Conservation (phyloP, 2,888 invertebrate species). For the Resseliella maxima region DNA sequence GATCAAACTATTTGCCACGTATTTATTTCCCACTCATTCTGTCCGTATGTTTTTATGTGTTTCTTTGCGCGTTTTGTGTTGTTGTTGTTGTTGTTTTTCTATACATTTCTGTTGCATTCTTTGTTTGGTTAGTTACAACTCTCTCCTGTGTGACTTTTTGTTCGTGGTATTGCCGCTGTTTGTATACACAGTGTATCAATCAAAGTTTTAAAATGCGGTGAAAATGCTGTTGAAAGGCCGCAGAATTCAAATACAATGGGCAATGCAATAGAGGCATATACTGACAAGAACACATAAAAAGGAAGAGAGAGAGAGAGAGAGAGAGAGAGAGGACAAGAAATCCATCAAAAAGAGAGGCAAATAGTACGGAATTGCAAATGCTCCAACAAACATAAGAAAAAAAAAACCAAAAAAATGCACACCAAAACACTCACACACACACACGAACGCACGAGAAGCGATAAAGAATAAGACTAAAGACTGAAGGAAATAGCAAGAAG, state of each 20-base stretch:
- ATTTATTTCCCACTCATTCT: background rate
- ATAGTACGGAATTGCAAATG: background rate
- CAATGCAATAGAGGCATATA: too few species aligned
- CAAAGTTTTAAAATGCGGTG: slow-evolving; percentile 34
- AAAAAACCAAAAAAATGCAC: too few species aligned
- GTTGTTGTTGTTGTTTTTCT: background rate
- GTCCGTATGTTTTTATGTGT: background rate
- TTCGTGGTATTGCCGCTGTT: background rate
- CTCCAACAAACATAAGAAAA: too few species aligned
- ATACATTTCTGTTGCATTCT: background rate
- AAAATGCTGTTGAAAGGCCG: slow-evolving; percentile 14
- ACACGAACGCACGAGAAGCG: too few species aligned
- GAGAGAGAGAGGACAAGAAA: too few species aligned
- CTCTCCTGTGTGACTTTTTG: background rate
- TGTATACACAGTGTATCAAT: slow-evolving; percentile 30
- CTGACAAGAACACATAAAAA: background rate
- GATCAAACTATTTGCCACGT: background rate
- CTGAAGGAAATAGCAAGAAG: background rate
- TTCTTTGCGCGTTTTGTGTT: background rate
- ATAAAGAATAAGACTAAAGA: background rate
- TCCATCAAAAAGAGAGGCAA: too few species aligned
- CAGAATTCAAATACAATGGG: background rate
- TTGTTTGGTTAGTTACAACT: background rate
- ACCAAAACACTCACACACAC: too few species aligned
- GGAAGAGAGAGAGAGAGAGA: background rate